Evolutionary conservation across 2,888 invertebrate genomes (phyloP).

Genomic region (Cosmorhoe ocellata): DNA sequence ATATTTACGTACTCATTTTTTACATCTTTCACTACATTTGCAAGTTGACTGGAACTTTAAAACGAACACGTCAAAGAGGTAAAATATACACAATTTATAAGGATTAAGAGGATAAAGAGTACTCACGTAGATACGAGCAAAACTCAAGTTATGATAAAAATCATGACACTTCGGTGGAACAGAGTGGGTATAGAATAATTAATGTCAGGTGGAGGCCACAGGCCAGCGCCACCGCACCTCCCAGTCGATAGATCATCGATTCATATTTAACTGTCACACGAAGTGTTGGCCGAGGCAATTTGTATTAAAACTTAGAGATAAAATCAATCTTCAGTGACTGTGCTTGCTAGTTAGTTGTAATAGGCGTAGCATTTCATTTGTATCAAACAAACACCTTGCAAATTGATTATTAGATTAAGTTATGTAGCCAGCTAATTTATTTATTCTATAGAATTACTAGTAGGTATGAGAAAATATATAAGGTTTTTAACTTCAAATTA

Average conservation of each 20-base stretch:
- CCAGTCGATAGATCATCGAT: slow-evolving; percentile 55
- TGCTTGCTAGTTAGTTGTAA: slow-evolving; percentile 29
- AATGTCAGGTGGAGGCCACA: slow-evolving; percentile 16
- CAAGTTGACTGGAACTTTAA: too few relatives aligned
- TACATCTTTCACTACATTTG: too few relatives aligned
- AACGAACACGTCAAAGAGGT: too few relatives aligned
- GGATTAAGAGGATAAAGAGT: too few relatives aligned
- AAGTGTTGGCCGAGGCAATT: slow-evolving; percentile 55
- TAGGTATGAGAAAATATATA: too few relatives aligned
- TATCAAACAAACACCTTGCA: slow-evolving; percentile 32
- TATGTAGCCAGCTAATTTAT: neutral
- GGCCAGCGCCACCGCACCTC: slow-evolving; percentile 40
- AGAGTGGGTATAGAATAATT: slow-evolving; percentile 12
- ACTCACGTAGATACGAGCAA: too few relatives aligned
- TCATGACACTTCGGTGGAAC: neutral
- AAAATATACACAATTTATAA: too few relatives aligned
- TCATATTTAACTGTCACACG: slow-evolving; percentile 59
- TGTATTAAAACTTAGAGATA: slow-evolving; percentile 37
- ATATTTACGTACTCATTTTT: too few relatives aligned
- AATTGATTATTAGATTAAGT: slow-evolving; percentile 19
- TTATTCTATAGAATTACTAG: too few relatives aligned
- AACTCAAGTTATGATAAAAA: too few relatives aligned
- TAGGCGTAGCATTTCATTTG: slow-evolving; percentile 33
- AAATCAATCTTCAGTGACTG: slow-evolving; percentile 34
- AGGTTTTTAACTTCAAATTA: too few relatives aligned